Evolutionary conservation across 2,797 vertebrate species (phyloP).

Genomic region (Prunella strophiata): DNA sequence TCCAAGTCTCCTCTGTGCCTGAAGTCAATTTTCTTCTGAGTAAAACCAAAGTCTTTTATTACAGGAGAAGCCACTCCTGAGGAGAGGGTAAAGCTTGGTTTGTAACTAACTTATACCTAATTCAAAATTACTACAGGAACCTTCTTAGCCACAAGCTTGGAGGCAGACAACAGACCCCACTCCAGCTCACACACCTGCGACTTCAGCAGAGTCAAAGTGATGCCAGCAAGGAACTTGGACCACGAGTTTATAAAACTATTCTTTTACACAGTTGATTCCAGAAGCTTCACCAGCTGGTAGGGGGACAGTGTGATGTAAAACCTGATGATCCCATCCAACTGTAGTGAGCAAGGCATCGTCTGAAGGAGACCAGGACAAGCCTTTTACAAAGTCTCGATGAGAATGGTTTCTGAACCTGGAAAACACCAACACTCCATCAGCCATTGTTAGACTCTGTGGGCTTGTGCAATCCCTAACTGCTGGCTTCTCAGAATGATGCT

Average conservation of each 20-base stretch:
- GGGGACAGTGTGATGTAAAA: slow-evolving; percentile 87
- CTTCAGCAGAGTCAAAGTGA: slow-evolving; percentile 46
- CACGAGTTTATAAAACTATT: slow-evolving; percentile 67
- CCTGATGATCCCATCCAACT: slow-evolving; percentile 95
- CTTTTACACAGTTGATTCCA: slow-evolving; percentile 63
- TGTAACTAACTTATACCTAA: slow-evolving; percentile 39
- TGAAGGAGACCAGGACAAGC: slow-evolving; percentile 87
- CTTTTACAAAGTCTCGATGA: slow-evolving; percentile 91
- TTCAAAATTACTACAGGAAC: slow-evolving; percentile 38
- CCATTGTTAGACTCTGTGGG: rapidly evolving
- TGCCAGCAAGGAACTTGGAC: slow-evolving; percentile 35
- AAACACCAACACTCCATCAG: background rate
- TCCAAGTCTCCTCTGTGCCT: slow-evolving; percentile 37
- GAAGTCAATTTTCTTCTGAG: slow-evolving; percentile 7
- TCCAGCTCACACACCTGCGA: slow-evolving; percentile 6
- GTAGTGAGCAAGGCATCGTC: slow-evolving; percentile 86
- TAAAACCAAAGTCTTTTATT: background rate
- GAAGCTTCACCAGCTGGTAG: slow-evolving; percentile 54
- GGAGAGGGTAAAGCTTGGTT: slow-evolving; percentile 13
- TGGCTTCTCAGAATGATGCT: background rate
- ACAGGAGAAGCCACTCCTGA: background rate
- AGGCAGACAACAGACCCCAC: slow-evolving; percentile 1
- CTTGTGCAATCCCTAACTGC: background rate
- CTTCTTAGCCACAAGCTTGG: background rate
- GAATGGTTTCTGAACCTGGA: slow-evolving; percentile 84